A percentile compares a stretch with the other conserved stretches of the same genome.
phyloP scores from a whole-genome alignment of 1,140 invertebrate genomes.

The Caenorhabditis briggsae region DNA sequence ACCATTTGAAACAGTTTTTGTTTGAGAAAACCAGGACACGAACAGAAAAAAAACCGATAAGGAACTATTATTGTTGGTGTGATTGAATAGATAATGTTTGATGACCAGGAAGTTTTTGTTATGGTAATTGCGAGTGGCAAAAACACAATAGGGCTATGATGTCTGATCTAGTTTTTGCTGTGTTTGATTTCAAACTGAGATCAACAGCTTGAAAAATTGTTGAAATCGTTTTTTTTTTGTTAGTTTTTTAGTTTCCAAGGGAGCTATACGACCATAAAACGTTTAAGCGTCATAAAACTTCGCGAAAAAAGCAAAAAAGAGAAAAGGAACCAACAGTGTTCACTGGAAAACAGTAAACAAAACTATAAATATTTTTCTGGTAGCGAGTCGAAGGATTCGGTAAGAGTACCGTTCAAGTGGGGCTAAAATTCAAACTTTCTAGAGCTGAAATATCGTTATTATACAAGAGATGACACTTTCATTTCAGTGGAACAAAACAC shows the following conservation, averaged over 20 bases:
- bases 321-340: not conserved
- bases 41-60: not conserved
- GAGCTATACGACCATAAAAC: not conserved
- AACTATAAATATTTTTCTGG: not conserved
- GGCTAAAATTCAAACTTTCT: too few relatives aligned
- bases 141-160: not conserved
- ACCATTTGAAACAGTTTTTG: too few relatives aligned
- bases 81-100: constrained; percentile 9
- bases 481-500: too few relatives aligned
- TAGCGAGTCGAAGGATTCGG: not conserved
- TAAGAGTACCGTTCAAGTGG: too few relatives aligned
- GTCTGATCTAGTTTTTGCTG: not conserved
- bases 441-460: too few relatives aligned
- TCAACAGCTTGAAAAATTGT: not conserved
- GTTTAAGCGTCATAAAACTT: not conserved
- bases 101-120: constrained; percentile 44
- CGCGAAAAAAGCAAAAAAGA: not conserved
- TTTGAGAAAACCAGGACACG: too few relatives aligned
- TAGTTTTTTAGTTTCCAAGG: not conserved
- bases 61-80: constrained; percentile 13
- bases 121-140: constrained; percentile 11
- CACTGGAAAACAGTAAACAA: not conserved
- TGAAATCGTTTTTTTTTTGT: not conserved
- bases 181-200: too few relatives aligned
- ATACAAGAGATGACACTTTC: too few relatives aligned